Base-by-base conservation (phyloP, 2,888 invertebrate species). In the Disparrhopalites patrizii region DNA sequence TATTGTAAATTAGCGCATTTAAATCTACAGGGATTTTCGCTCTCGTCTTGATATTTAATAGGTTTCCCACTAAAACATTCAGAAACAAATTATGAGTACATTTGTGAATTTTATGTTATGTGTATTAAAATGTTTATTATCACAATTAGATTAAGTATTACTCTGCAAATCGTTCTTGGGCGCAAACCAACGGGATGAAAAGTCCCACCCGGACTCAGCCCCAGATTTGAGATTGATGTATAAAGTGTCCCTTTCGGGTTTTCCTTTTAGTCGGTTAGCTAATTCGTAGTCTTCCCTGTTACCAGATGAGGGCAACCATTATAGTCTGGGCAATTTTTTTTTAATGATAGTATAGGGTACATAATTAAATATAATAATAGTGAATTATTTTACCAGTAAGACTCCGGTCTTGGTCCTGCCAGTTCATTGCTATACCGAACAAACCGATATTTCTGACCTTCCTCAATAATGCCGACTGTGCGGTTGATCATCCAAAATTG, bases 131-230 rank as follows among this genome's bases (percentile, higher is more conserved):
- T n/a, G n/a, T n/a, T n/a, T n/a, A n/a, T n/a, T n/a, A n/a, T n/a
- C n/a, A n/a, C n/a, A n/a, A n/a, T n/a, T n/a, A n/a, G n/a, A n/a
- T n/a, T n/a, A n/a, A n/a, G n/a, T n/a, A n/a, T n/a, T n/a, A n/a
- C n/a, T n/a, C n/a, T n/a, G n/a, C n/a, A n/a, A n/a, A n/a, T n/a
- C n/a, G n/a, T n/a, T n/a, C n/a, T n/a, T n/a, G n/a, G n/a, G n/a
- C n/a, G n/a, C 85, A 78, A 91, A 90, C 95, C 95, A 96, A 56
- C 96, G 83, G 1, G 89, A 87, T 0, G 92, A 93, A 80, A 95
- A 97, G 78, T 97, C 96, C 95, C 94, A 95, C 1, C 97, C 97
- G 0, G 92, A 93, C 79, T 96, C 96, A 0, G 94, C 94, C 0
- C 89, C 94, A 0, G 94, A 87, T 76, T 93, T 93, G 28, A 96